Base-by-base conservation (phyloP, 1,140 invertebrate species). In the Paraescarpia echinospica region DNA sequence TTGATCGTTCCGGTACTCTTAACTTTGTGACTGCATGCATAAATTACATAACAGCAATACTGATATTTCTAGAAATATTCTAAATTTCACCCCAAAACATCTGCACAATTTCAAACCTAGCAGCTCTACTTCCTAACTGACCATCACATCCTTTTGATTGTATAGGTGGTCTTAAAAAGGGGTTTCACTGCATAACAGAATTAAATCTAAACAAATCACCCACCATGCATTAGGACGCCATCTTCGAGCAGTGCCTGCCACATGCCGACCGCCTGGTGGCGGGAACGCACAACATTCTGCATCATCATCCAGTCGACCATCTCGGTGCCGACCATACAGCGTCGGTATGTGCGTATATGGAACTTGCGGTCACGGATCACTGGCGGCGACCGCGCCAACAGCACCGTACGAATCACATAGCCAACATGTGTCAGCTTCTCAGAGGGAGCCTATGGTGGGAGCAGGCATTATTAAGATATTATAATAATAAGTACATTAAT, bases 161-260 rank as follows among this genome's bases (percentile, higher is more conserved):
- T 41, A 12, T 41, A 41, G 41, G 41, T 12, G 41, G 41, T 41
- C 41, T 6, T 41, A 41, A 6, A 41, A 41, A 41, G 12, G 12
- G 41, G 41, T 41, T 41, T 41, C 41, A 41, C 59, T 77, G 14
- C 22, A 27, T 77, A 31, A 77, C 59, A 14, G 59, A 77, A 8
- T 18, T 33, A 35, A 89, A 89, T 22, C 22, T 89, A 33, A 77
- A 77, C 18, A 31, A 91, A 89, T 92, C 9, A 94, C 96, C 96
- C 95, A 98, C 98, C 98, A 95, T 98, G 97, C 51, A 97, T 96
- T 93, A 98, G 97, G 90, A 98, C 97, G 89, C 97, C 97, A 96
- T 98, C 98, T 95, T 98, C 98, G 34, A 98, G 96, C n/a, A 98
- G 95, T 0, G 97, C 97, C 95, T 98, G 98, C 97, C 98, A 98